Evolutionary conservation across 2,797 vertebrate genomes (phyloP).

Genomic region (Halcyon badia): DNA sequence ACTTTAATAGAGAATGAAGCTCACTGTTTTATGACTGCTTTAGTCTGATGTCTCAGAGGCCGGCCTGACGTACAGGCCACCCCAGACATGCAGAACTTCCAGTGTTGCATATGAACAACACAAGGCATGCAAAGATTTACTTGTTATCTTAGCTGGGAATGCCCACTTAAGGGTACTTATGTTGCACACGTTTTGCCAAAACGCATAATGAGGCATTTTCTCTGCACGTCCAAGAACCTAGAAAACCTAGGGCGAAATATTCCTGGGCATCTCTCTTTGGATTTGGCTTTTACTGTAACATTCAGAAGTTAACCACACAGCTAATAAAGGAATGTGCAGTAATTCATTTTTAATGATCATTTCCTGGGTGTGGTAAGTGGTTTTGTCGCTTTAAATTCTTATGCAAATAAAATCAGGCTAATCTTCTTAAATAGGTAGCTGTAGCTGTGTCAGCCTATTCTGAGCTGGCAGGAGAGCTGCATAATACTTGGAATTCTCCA

Average conservation of each 20-base stretch:
- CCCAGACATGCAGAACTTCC: not conserved
- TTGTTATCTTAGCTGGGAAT: not conserved
- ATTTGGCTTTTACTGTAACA: slow-evolving; percentile 29
- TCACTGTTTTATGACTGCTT: not conserved
- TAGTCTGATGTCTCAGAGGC: not conserved
- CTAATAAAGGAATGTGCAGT: slow-evolving; percentile 64
- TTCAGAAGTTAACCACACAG: not conserved
- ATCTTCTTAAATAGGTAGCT: slow-evolving; percentile 91
- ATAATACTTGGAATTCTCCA: slow-evolving; percentile 89
- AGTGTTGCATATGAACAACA: not conserved
- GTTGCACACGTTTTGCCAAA: not conserved
- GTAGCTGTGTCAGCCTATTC: slow-evolving; percentile 74
- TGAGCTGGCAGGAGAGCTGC: slow-evolving; percentile 83
- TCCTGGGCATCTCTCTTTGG: not conserved
- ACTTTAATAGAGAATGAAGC: not conserved
- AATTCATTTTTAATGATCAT: slow-evolving; percentile 72
- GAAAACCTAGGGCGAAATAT: not conserved
- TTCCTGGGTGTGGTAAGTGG: slow-evolving; percentile 73
- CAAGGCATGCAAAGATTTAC: not conserved
- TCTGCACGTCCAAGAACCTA: not conserved
- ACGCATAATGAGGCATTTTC: not conserved
- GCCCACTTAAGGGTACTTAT: not conserved
- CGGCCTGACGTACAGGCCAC: not conserved
- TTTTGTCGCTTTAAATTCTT: slow-evolving; percentile 89
- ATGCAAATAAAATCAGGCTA: slow-evolving; percentile 89